Percentiles rank a stretch among this genome's conserved stretches.
Conservation (phyloP, 2,797 vertebrate species). For the Mastacembelus armatus region DNA sequence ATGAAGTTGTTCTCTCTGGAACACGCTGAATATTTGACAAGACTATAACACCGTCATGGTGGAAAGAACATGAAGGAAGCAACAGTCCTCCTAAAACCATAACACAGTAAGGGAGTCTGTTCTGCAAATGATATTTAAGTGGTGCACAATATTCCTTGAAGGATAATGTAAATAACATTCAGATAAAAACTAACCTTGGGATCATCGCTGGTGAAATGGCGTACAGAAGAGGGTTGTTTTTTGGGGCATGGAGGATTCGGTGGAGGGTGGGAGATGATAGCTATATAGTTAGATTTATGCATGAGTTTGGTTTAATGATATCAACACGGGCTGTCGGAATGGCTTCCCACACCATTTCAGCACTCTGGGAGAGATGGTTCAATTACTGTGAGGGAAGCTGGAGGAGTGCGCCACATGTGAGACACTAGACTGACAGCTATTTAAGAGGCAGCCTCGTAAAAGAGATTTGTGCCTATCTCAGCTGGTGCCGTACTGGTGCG, state of each 20-base stretch:
- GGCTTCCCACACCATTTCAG: constrained; percentile 75
- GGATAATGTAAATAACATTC: constrained; percentile 49
- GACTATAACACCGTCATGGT: neutral
- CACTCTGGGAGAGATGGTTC: constrained; percentile 80
- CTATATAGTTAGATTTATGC: constrained; percentile 78
- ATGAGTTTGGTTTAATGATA: constrained; percentile 79
- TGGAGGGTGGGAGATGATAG: constrained; percentile 39
- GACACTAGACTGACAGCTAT: constrained; percentile 86
- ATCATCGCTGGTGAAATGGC: constrained; percentile 41
- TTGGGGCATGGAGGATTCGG: constrained; percentile 30
- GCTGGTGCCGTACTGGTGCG: constrained; percentile 59
- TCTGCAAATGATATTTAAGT: constrained; percentile 24
- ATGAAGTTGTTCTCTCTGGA: neutral
- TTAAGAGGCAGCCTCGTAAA: constrained; percentile 86
- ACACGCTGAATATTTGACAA: neutral
- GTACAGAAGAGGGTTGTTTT: constrained; percentile 40
- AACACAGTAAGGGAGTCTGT: neutral
- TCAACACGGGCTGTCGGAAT: constrained; percentile 81
- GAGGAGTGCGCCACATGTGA: constrained; percentile 76
- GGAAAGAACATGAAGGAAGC: neutral
- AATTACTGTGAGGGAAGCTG: constrained; percentile 80
- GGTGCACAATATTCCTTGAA: constrained; percentile 17
- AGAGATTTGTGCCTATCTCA: constrained; percentile 84
- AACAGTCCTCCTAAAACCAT: constrained; percentile 12
- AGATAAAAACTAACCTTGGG: constrained; percentile 41